Percentiles rank a stretch among this genome's conserved stretches.
Evolutionary conservation across 1,140 invertebrate species (phyloP).

Genomic region (Ips nitidus): DNA sequence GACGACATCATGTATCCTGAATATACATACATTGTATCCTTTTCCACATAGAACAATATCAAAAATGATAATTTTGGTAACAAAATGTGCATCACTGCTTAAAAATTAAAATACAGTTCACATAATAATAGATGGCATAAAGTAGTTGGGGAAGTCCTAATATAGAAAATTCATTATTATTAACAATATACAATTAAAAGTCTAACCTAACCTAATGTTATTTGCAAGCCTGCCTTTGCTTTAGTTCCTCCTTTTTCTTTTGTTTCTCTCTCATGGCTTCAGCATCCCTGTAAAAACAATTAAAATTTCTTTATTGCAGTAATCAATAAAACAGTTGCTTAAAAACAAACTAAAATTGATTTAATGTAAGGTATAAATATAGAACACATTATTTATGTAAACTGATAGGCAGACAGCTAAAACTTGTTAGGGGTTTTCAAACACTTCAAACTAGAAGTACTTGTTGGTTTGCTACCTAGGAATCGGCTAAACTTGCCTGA

Average conservation of each 20-base stretch:
- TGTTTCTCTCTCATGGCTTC: conserved; percentile 82
- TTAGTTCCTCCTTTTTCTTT: conserved; percentile 61
- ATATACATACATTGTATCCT: background rate
- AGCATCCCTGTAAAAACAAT: conserved; percentile 67
- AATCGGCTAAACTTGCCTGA: conserved; percentile 59
- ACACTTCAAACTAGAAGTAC: no score
- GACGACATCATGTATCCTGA: background rate
- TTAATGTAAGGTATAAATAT: conserved; percentile 10
- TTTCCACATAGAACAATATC: no score
- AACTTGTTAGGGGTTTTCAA: background rate
- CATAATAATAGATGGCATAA: no score
- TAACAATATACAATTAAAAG: no score
- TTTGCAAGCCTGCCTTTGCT: conserved; percentile 31
- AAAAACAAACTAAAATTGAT: conserved; percentile 6
- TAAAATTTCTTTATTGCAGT: conserved; percentile 33
- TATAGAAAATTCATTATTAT: no score
- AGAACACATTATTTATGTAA: background rate
- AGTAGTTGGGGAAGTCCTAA: no score
- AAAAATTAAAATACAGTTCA: no score
- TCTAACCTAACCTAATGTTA: conserved; percentile 13
- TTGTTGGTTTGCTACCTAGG: no score
- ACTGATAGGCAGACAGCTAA: background rate
- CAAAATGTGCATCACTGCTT: no score
- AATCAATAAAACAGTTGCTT: conserved; percentile 5
- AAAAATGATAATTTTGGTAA: background rate